A percentile compares a stretch with the other conserved stretches of the same genome.
Conservation (phyloP, 23 tunicate species). For the Diplosoma virens region DNA sequence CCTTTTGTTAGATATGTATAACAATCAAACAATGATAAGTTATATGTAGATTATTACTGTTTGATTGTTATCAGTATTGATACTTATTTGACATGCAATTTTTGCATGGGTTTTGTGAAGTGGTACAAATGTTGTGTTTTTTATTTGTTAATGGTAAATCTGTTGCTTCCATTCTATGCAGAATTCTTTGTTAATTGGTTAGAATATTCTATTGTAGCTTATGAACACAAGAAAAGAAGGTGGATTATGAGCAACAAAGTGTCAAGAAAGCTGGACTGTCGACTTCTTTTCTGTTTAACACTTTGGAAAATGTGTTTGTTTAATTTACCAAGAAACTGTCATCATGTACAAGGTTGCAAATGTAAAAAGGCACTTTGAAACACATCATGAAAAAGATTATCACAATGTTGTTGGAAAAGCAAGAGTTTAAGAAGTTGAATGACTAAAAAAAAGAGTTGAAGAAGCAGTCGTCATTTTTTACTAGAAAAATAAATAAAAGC, state of each 20-base stretch:
- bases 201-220: background rate
- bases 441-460: background rate
- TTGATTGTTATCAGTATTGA: background rate
- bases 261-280: background rate
- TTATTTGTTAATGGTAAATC: too few species aligned
- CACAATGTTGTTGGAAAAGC: background rate
- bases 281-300: too few species aligned
- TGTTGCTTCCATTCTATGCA: too few species aligned
- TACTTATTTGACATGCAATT: background rate
- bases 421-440: background rate
- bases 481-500: background rate
- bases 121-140: too few species aligned
- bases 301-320: background rate
- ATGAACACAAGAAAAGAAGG: background rate
- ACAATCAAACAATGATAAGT: too few species aligned
- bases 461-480: background rate
- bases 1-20: too few species aligned
- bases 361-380: too few species aligned
- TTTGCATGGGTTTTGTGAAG: background rate
- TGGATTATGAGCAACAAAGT: background rate
- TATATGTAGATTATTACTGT: background rate
- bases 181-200: background rate
- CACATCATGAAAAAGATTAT: background rate
- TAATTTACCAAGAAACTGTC: background rate
- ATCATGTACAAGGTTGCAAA: background rate